Evolutionary conservation across 2,888 invertebrate species (phyloP), one percentile per base, ranked within the genome.

Genomic region (Cylloceria caligata): DNA sequence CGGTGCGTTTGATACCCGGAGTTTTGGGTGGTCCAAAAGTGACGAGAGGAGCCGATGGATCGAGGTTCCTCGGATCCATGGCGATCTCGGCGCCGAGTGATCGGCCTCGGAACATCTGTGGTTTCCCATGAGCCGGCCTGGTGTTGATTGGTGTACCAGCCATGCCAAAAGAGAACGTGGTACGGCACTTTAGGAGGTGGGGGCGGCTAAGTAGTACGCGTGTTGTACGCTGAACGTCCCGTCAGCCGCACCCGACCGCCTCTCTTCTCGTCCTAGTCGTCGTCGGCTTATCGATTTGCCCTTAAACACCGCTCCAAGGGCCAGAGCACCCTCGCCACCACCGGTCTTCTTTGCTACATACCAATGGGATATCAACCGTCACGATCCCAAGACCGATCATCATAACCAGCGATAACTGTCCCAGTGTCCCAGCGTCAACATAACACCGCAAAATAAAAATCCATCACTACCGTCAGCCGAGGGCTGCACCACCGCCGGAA

Each of bases 11-110:
- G 47, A 79, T 75, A 72, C 75, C 75, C 16, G 75, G 67, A 5
- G 82, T 16, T 69, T 75, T 75, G 27, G 72, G 67, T n/a, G 79
- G 47, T 75, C 71, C 71, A 30, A 68, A 82, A 42, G 75, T 76
- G 1, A 47, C 27, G 30, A 74, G 30, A 4, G 55, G 42, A 30
- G 45, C 27, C 13, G 80, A 62, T 42, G 68, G 69, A 79, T 84
- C 85, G 34, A 91, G 87, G 74, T 89, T 89, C 83, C 92, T 86
- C 55, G 91, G 91, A 79, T 90, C 90, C 81, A 91, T 91, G 55
- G 90, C 88, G 67, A 92, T 91, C 84, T 92, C 91, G 27, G 90
- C 84, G 65, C 87, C 86, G 86, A 45, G 72, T 69, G 52, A 62
- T n/a, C 77, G 79, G 9, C 75, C 72, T 57, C 80, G 78, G 6